These are phyloP conservation scores for Cephus rjabovi DNA, from an alignment of 2,888 invertebrate species.

Conservation along the genomic window DNA sequence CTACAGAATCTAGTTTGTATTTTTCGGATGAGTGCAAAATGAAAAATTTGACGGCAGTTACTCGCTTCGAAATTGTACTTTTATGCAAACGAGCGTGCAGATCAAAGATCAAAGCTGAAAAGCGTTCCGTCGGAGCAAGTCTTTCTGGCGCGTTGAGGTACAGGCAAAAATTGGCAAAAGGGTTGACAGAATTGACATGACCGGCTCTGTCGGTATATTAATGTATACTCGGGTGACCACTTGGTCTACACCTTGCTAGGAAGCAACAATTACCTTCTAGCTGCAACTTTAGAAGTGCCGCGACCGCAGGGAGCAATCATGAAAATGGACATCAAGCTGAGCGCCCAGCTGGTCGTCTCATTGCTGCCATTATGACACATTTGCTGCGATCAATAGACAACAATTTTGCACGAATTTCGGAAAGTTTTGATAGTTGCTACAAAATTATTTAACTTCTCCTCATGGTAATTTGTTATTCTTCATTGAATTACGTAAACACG, in stretches of 20 bases:
- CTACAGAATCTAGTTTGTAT: background rate
- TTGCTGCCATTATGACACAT: background rate
- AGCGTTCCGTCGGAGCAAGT: background rate
- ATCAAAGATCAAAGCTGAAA: constrained; percentile 5
- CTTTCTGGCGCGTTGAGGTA: background rate
- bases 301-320: no score
- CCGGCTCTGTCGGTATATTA: background rate
- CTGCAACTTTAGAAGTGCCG: no score
- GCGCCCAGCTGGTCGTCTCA: background rate
- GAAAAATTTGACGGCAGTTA: constrained; percentile 26
- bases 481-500: no score
- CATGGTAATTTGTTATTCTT: no score
- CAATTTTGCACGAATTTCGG: no score
- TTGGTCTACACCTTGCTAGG: background rate
- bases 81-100: constrained; percentile 27
- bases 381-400: no score
- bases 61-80: constrained; percentile 28
- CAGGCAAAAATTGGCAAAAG: background rate
- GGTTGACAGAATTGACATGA: background rate
- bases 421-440: no score
- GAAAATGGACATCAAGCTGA: background rate
- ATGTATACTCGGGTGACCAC: background rate
- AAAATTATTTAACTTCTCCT: background rate
- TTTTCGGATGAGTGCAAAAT: background rate
- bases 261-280: background rate